Conservation (phyloP, 2,113 vertebrate genomes). For the Lepus americanus region DNA sequence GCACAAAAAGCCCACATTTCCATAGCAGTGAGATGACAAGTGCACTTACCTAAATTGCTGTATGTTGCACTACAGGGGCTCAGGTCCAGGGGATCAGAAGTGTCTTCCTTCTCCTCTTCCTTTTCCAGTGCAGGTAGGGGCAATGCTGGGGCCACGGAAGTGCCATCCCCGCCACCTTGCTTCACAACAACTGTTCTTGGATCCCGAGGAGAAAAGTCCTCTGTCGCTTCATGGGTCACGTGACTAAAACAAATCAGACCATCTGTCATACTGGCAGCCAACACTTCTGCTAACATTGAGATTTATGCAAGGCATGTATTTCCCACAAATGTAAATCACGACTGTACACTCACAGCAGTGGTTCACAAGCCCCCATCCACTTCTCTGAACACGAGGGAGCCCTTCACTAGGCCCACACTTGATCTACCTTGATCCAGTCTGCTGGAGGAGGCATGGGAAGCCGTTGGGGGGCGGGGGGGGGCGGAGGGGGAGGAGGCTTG, state of each 20-base stretch:
- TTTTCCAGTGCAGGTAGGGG: conserved; percentile 83
- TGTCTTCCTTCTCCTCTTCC: conserved; percentile 89
- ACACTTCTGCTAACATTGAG: conserved; percentile 20
- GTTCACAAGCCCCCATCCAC: not conserved
- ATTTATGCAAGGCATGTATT: conserved; percentile 8
- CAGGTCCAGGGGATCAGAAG: conserved; percentile 88
- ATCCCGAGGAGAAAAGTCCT: conserved; percentile 86
- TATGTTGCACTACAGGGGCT: conserved; percentile 95
- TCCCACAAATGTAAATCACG: not conserved
- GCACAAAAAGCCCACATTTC: conserved; percentile 41
- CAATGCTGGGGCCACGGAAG: conserved; percentile 80
- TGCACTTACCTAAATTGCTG: conserved; percentile 95
- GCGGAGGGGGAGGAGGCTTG: not conserved
- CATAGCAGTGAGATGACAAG: not conserved
- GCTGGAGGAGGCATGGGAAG: not conserved
- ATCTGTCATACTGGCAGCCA: conserved; percentile 61
- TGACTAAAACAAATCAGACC: conserved; percentile 89
- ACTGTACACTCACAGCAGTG: not conserved
- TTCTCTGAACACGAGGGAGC: not conserved
- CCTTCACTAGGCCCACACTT: not conserved
- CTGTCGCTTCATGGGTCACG: conserved; percentile 86
- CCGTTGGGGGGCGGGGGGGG: not conserved
- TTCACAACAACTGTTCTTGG: conserved; percentile 83
- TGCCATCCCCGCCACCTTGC: conserved; percentile 79
- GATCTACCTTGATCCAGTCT: not conserved